These are phyloP conservation scores for Saimiri boliviensis DNA, from an alignment of 2,113 vertebrate genomes.

Conservation along the genomic window DNA sequence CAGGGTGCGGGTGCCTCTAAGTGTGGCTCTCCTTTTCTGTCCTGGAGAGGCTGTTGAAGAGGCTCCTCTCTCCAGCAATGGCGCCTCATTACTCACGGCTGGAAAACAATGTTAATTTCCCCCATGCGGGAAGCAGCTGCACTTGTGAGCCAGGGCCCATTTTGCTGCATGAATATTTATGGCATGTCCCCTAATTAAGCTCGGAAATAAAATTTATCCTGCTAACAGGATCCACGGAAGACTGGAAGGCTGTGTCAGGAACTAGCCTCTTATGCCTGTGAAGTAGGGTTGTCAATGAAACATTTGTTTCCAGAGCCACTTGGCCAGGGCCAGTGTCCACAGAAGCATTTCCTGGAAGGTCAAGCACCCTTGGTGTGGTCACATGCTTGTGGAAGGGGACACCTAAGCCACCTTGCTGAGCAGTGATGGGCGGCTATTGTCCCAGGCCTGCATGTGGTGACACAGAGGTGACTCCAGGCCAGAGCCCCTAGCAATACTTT, in stretches of 20 bases:
- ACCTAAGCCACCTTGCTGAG: not conserved
- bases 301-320: slow-evolving; percentile 52
- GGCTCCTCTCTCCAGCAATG: slow-evolving; percentile 47
- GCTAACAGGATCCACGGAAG: slow-evolving; percentile 52
- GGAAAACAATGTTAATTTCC: slow-evolving; percentile 76
- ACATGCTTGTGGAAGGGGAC: not conserved
- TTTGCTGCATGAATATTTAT: slow-evolving; percentile 80
- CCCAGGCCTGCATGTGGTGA: not conserved
- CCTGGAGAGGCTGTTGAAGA: slow-evolving; percentile 72
- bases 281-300: slow-evolving; percentile 58
- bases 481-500: not conserved
- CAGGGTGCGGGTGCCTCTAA: not conserved
- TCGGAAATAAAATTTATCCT: slow-evolving; percentile 76
- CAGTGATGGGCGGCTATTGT: not conserved
- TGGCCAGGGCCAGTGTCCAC: slow-evolving; percentile 46
- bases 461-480: not conserved
- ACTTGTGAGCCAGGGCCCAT: slow-evolving; percentile 69
- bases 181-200: slow-evolving; percentile 75
- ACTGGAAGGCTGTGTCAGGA: slow-evolving; percentile 47
- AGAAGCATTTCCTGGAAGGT: slow-evolving; percentile 9
- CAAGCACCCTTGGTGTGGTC: not conserved
- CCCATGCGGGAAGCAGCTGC: slow-evolving; percentile 73
- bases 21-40: slow-evolving; percentile 33
- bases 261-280: slow-evolving; percentile 55
- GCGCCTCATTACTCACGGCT: slow-evolving; percentile 63